Conservation (phyloP, 2,797 vertebrate genomes). For the Lophotriccus pileatus region DNA sequence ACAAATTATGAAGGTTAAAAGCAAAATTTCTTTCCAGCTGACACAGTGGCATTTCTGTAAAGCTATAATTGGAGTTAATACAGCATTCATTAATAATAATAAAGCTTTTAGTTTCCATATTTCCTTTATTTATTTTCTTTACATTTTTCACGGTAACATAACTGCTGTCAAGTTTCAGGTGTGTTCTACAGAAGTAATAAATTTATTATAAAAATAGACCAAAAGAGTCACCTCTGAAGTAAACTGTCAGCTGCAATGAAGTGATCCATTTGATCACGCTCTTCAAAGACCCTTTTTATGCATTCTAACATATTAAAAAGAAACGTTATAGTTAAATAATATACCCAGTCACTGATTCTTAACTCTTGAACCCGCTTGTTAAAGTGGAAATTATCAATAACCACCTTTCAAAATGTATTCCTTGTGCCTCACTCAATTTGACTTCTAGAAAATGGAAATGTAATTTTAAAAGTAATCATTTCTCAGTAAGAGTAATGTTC, state of each 20-base stretch:
- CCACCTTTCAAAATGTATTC: constrained; percentile 56
- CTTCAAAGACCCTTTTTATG: constrained; percentile 73
- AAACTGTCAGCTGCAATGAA: constrained; percentile 51
- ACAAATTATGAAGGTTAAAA: constrained; percentile 72
- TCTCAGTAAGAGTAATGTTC: constrained; percentile 61
- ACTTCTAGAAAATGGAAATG: constrained; percentile 72
- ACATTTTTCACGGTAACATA: constrained; percentile 48
- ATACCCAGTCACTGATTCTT: constrained; percentile 66
- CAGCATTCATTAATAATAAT: constrained; percentile 66
- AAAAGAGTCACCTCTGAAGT: constrained; percentile 52
- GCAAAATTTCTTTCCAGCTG: constrained; percentile 65
- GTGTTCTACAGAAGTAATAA: constrained; percentile 48
- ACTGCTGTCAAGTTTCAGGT: constrained; percentile 51
- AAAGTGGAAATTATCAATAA: constrained; percentile 73
- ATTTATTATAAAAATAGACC: constrained; percentile 66
- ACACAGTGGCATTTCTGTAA: constrained; percentile 62
- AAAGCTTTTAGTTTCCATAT: constrained; percentile 54
- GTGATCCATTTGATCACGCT: constrained; percentile 71
- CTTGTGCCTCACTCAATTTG: constrained; percentile 61
- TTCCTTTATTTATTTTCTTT: constrained; percentile 56
- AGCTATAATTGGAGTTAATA: constrained; percentile 67
- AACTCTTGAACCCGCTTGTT: constrained; percentile 72
- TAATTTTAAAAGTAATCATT: constrained; percentile 66
- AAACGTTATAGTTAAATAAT: constrained; percentile 71
- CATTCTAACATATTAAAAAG: constrained; percentile 70